A percentile compares a stretch with the other conserved stretches of the same genome.
phyloP scores from a whole-genome alignment of 2,888 invertebrate genomes.

The Ophion obscuratus region DNA sequence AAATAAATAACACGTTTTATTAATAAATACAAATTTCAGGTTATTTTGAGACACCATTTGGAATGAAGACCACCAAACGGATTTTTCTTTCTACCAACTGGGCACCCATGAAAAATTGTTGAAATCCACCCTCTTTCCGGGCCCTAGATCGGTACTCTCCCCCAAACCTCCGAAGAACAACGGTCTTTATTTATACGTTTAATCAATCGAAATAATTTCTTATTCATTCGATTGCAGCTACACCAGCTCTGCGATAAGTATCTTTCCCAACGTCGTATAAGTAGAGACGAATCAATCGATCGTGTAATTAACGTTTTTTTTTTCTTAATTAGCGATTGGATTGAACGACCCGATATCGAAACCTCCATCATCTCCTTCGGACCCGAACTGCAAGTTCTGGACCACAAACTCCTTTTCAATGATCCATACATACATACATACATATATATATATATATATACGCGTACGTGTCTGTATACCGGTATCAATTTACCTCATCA shows the following conservation, averaged over 20 bases:
- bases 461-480: conserved; percentile 8
- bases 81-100: no score
- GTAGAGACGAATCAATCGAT: conserved; percentile 12
- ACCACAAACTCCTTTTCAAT: conserved; percentile 17
- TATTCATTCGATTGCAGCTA: neutral
- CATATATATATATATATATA: conserved; percentile 8
- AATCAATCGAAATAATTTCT: neutral
- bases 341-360: neutral
- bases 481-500: conserved; percentile 65
- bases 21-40: no score
- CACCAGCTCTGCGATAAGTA: neutral
- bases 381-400: conserved; percentile 14
- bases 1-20: no score
- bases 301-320: conserved; percentile 23
- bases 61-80: no score
- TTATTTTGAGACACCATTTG: no score
- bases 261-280: neutral
- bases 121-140: no score
- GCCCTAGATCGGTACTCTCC: no score
- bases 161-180: no score
- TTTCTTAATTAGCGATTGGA: conserved; percentile 12
- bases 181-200: neutral
- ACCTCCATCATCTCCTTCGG: conserved; percentile 13
- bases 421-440: neutral
- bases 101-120: no score